Evolutionary conservation across 1,140 invertebrate species (phyloP), one percentile per base, ranked within the genome.

Genomic region (Acyrthosiphon pisum): DNA sequence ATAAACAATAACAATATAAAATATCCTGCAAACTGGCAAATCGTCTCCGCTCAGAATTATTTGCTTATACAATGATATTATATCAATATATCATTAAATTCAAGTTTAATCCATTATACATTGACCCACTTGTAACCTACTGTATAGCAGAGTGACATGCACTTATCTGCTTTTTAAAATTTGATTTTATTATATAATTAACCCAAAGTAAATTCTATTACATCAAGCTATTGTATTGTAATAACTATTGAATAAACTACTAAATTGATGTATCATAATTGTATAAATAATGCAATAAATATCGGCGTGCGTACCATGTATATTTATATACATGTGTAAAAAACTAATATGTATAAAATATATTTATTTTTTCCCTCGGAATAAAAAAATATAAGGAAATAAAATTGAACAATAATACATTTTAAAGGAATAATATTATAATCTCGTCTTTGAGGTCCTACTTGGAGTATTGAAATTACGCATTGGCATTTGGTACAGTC

Each of bases 401-500:
- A 50, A 92, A 84, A 92, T 92, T 35, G 46, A 35, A 92, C 23
- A 56, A 92, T 84, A 92, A 92, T 56, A 84, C 50, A 92, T 92
- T 50, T 83, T n/a, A 92, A 83, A 81, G 35, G 41, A 92, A 84
- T 91, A 91, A 41, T 26, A 92, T 92, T 26, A 92, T 92, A 56
- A 92, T 84, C n/a, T 23, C 48, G 6, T 26, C 23, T 35, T 84
- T 50, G 81, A 92, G 35, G 76, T 56, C 23, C 76, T 92, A 48
- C 46, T 84, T 11, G 76, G 48, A 92, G 35, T 92, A 86, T 93
- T 93, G 48, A 86, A 93, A 93, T 93, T 56, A 56, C 37, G 91
- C 81, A 56, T 93, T 86, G 81, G 91, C 91, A 93, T 35, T 93
- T 86, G 81, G 91, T 81, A 93, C 48, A 93, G 91, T 86, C 81